Evolutionary conservation across 1,140 invertebrate species (phyloP).

Genomic region (Listronotus oregonensis): DNA sequence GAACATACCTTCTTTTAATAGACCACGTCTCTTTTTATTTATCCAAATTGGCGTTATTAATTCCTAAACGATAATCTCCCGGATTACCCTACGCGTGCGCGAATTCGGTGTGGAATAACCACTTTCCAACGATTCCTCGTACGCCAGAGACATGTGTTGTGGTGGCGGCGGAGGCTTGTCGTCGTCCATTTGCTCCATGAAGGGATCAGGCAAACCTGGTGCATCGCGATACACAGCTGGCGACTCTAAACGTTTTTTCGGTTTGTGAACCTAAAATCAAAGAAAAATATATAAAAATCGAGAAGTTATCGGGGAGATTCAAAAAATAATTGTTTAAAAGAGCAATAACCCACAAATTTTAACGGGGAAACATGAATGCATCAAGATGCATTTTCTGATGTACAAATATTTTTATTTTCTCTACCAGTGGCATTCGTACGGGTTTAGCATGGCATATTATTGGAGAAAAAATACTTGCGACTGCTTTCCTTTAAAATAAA

Average conservation of each 20-base stretch:
- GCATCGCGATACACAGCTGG: constrained; percentile 82
- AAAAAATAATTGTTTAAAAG: no score
- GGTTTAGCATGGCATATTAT: no score
- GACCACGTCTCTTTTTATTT: no score
- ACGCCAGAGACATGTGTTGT: constrained; percentile 82
- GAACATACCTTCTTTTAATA: no score
- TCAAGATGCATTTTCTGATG: no score
- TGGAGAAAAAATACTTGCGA: no score
- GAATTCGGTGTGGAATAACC: constrained; percentile 93
- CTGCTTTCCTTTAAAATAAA: no score
- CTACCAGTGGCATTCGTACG: no score
- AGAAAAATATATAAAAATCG: constrained; percentile 5
- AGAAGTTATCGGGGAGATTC: no score
- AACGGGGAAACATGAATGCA: no score
- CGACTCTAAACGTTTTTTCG: constrained; percentile 85
- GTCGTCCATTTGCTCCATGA: constrained; percentile 78
- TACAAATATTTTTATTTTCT: no score
- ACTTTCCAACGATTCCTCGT: constrained; percentile 89
- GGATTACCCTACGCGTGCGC: constrained; percentile 84
- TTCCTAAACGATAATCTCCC: constrained; percentile 90
- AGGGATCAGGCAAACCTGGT: constrained; percentile 85
- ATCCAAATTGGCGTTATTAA: neutral
- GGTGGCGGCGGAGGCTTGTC: constrained; percentile 70
- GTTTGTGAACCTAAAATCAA: constrained; percentile 74
- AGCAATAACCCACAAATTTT: no score